Conservation (phyloP, 2,888 invertebrate species). For the Synanthedon myopaeformis region DNA sequence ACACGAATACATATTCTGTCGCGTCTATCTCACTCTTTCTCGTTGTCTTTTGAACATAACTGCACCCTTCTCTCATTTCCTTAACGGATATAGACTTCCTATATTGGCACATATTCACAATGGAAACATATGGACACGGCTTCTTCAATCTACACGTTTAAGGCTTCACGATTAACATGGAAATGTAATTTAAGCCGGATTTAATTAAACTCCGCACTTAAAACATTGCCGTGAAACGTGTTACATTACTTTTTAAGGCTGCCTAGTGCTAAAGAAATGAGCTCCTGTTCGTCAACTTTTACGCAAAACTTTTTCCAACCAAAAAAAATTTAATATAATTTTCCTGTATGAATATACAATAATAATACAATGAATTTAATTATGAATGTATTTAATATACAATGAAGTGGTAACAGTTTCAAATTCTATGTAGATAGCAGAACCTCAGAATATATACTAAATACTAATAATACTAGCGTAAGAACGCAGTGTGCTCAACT, state of each 20-base stretch:
- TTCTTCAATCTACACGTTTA: not conserved
- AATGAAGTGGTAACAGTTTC: too few relatives aligned
- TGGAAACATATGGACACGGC: constrained; percentile 5
- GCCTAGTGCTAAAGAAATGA: too few relatives aligned
- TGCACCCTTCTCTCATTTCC: constrained; percentile 13
- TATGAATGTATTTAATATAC: too few relatives aligned
- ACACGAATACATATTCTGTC: not conserved
- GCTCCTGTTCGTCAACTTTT: not conserved
- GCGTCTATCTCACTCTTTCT: constrained; percentile 1
- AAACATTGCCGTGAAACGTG: not conserved
- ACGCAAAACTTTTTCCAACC: too few relatives aligned
- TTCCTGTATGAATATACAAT: too few relatives aligned
- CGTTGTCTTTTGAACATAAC: constrained; percentile 5
- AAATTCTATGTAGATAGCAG: too few relatives aligned
- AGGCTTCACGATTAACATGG: not conserved
- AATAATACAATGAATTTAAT: too few relatives aligned
- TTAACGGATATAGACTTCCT: constrained; percentile 23
- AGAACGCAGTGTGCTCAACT: too few relatives aligned
- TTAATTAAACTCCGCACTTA: not conserved
- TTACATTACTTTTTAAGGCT: not conserved
- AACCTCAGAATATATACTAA: too few relatives aligned
- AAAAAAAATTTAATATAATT: too few relatives aligned
- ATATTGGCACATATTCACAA: constrained; percentile 1
- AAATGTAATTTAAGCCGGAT: not conserved
- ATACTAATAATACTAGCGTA: too few relatives aligned